These are phyloP conservation scores for Orthochromis indermauri DNA, from an alignment of 2,113 vertebrate species.

Conservation along the genomic window DNA sequence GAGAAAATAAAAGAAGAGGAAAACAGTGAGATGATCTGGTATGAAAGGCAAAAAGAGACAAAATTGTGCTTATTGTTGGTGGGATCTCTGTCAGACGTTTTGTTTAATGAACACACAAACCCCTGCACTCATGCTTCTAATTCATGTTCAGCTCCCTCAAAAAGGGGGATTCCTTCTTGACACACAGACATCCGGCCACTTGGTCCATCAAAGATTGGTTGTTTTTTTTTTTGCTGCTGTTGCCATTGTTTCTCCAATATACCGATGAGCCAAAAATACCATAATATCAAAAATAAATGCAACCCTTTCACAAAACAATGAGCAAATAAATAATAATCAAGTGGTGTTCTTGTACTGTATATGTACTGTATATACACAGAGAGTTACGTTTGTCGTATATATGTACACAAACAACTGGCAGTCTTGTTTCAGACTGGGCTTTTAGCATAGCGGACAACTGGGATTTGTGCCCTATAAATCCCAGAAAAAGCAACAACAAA, in stretches of 20 bases:
- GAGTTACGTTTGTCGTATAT: constrained; percentile 62
- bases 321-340: constrained; percentile 75
- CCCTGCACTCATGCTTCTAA: neutral
- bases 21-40: neutral
- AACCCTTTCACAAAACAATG: constrained; percentile 75
- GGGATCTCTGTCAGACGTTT: constrained; percentile 13
- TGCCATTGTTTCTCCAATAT: constrained; percentile 50
- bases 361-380: constrained; percentile 73
- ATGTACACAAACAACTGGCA: constrained; percentile 63
- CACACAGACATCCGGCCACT: constrained; percentile 24
- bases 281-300: constrained; percentile 77
- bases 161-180: neutral
- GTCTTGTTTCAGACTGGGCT: constrained; percentile 49
- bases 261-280: constrained; percentile 61
- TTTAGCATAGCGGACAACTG: constrained; percentile 49
- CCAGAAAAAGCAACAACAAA: constrained; percentile 41
- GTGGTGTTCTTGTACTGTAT: constrained; percentile 69
- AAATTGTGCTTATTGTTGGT: constrained; percentile 61
- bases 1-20: neutral
- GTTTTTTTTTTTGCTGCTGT: neutral
- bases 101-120: neutral
- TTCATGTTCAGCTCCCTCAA: neutral
- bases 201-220: constrained; percentile 57
- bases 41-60: constrained; percentile 30
- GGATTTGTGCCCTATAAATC: constrained; percentile 44